These are phyloP conservation scores for Mimas tiliae DNA, from an alignment of 2,888 invertebrate genomes.

Conservation along the genomic window DNA sequence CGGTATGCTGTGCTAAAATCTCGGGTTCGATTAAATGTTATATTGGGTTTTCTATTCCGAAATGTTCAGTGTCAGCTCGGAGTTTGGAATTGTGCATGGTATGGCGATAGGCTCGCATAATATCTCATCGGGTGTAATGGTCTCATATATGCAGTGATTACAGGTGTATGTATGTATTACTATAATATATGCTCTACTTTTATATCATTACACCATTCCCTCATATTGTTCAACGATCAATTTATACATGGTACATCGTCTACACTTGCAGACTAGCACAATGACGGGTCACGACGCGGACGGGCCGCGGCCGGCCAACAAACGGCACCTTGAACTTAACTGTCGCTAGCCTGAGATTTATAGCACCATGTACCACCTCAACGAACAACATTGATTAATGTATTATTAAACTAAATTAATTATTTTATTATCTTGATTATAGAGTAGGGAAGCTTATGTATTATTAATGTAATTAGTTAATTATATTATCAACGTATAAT, in stretches of 20 bases:
- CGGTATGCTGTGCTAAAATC: too few species aligned
- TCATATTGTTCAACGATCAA: neutral
- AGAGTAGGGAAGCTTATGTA: neutral
- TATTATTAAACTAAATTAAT: conserved; percentile 3
- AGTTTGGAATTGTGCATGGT: too few species aligned
- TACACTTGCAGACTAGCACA: conserved; percentile 10
- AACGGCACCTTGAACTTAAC: conserved; percentile 50
- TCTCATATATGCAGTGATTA: too few species aligned
- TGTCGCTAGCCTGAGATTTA: conserved; percentile 30
- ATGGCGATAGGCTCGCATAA: too few species aligned
- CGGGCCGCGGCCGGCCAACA: conserved; percentile 35
- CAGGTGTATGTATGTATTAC: too few species aligned
- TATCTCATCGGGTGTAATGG: too few species aligned
- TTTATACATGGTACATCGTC: neutral
- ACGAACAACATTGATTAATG: conserved; percentile 5
- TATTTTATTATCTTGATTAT: neutral
- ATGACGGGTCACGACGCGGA: conserved; percentile 34
- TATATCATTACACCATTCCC: neutral
- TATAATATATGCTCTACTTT: too few species aligned
- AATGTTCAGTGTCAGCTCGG: too few species aligned
- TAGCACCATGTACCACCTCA: neutral
- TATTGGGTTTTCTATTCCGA: too few species aligned
- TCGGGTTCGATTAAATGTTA: too few species aligned
- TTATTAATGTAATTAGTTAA: neutral
- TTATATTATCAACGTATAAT: too few species aligned